Base-by-base conservation (phyloP, 1,140 invertebrate species). In the Pomacea maculata region DNA sequence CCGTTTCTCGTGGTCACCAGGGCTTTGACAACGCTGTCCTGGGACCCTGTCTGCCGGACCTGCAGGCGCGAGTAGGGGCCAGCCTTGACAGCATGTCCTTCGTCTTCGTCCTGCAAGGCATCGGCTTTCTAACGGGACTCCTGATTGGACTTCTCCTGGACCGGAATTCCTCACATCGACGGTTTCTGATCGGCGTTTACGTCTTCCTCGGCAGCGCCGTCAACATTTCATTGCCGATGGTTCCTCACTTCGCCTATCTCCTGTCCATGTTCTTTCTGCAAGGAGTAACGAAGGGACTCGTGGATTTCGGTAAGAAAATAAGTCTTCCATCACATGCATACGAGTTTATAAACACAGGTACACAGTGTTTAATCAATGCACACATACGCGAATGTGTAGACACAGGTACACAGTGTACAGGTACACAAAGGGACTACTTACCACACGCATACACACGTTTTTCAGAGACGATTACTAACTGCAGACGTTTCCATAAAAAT, bases 21-120 rank as follows among this genome's bases (percentile, higher is more conserved):
- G 79, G 78, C 11, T 80, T 80, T 19, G 70, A 83, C 78, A 80
- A 80, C 52, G 81, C 76, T 34, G 68, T 82, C 14, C 61, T 82
- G 19, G 81, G 81, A 19, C 81, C 81, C 25, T 74, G 71, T 64
- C 72, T 82, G 34, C 70, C 73, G 54, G 81, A 82, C 63, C 81
- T 82, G 6, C 75, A 78, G 65, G 29, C 15, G 11, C n/a, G 19
- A n/a, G 77, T 82, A 12, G 34, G 74, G 14, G 76, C 12, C 19
- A n/a, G 57, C 1, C 57, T 82, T 29, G 54, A 63, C 17, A 14
- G 29, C 25, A 80, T 80, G 64, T 75, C 79, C 29, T 74, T 75
- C 63, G 64, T 80, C 5, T 80, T 80, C 64, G 63, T 80, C 54
- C 57, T 75, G 17, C 71, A 74, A 25, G 79, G 79, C 12, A 75